Evolutionary conservation across 2,888 invertebrate species (phyloP), one percentile per base, ranked within the genome.

Genomic region (Hypolimnas misippus): DNA sequence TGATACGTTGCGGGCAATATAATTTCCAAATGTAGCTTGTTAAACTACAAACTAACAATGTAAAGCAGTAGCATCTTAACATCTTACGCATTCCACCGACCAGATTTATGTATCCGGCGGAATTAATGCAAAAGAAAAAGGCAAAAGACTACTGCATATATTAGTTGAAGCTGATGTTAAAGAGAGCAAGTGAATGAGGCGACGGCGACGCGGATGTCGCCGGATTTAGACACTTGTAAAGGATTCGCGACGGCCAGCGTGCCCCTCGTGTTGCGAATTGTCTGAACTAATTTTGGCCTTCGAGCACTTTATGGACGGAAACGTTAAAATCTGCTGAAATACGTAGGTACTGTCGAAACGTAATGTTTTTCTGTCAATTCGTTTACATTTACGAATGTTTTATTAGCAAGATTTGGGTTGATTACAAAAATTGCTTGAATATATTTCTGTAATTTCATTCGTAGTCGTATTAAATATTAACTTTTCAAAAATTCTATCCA

Each of bases 151-250:
- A 53, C 44, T 53, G 59, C 35, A 52, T 35, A 61, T 64, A 66
- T 57, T 65, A 67, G 67, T 65, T 40, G 55, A 62, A 57, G 62
- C 38, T 62, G 57, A 66, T 66, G 66, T 66, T 54, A 62, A 61
- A 64, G 66, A 66, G 66, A 62, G 57, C 60, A 69, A 73, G 72
- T 67, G 74, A 74, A 73, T 74, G 75, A 79, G 74, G 70, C 73
- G 72, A 46, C 65, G 73, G 75, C 84, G 82, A 84, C 83, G 80
- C 83, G 86, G 83, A 84, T 86, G 83, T 82, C 74, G 82, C 53
- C 59, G 44, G 59, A 86, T 84, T 88, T 89, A 89, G 88, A 79
- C 71, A 69, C 70, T 66, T 68, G 64, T 66, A 57, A 68, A 72
- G 67, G 74, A 75, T 71, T 74, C 69, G 76, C 73, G 65, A 67